Evolutionary conservation across 2,797 vertebrate species (phyloP).

Genomic region (Tapirus indicus): DNA sequence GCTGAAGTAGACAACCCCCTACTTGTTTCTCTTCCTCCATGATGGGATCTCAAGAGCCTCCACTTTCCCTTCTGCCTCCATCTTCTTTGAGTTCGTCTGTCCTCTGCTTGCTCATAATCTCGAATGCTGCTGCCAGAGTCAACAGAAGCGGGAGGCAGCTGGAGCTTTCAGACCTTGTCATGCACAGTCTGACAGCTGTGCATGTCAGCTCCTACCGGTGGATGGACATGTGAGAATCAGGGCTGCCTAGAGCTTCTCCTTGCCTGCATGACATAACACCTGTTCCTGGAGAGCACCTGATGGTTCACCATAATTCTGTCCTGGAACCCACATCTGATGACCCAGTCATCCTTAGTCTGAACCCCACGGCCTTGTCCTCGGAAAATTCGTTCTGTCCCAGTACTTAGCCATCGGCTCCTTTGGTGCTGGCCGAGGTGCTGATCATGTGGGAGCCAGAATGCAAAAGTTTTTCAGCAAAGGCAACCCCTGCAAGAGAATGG

Average conservation of each 20-base stretch:
- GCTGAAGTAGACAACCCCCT: background rate
- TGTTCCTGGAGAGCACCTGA: background rate
- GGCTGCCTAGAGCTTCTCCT: background rate
- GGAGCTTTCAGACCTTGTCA: background rate
- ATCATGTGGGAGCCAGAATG: background rate
- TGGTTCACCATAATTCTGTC: background rate
- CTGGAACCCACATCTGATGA: background rate
- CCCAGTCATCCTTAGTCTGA: background rate
- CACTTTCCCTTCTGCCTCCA: background rate
- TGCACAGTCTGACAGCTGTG: rapidly evolving
- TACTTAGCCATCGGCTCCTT: background rate
- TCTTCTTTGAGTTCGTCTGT: background rate
- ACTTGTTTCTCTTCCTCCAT: background rate
- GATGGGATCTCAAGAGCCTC: background rate
- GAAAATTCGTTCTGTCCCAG: background rate
- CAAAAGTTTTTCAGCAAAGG: background rate
- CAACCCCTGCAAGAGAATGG: background rate
- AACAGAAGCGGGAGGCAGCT: background rate
- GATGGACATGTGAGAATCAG: background rate
- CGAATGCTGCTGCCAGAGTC: background rate
- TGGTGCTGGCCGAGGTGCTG: conserved; percentile 28
- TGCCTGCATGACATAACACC: background rate
- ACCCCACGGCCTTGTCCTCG: background rate
- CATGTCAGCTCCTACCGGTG: background rate
- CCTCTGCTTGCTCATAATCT: background rate